Evolutionary conservation across 2,113 vertebrate genomes (phyloP), one percentile per base, ranked within the genome.

Genomic region (Myotis yumanensis): DNA sequence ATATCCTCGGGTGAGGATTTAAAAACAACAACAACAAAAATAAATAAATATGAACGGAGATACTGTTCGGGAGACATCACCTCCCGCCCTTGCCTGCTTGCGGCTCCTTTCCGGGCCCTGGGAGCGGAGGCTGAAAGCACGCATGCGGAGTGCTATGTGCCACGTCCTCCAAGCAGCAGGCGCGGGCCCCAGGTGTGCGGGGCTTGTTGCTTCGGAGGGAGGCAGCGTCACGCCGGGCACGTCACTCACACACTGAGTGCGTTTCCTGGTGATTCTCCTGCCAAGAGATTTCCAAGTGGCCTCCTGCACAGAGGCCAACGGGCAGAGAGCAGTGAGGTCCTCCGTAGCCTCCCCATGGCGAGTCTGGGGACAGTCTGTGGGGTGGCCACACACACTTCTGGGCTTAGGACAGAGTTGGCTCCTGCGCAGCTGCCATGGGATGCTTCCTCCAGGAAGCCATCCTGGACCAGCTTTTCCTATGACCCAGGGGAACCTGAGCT

Each of bases 341-440:
- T 28, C 5, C 4, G n/a, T 25, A 23, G 35, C 1, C 0, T 0
- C 3, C 18, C 5, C 17, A 3, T 1, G 35, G 30, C 1, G 5
- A 51, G 51, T n/a, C n/a, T 10, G 2, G 72, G 62, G 20, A 30
- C 6, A 10, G 54, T 15, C 69, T 6, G 22, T 12, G 10, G 64
- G 84, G 84, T 64, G 80, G 8, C 51, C 64, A 14, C 3, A 0
- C 2, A 7, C 1, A 8, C 25, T 32, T 32, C 64, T 51, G 51
- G 9, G 11, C 59, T 25, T 32, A 14, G 18, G 23, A 22, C 25
- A 5, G 17, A 51, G 23, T 22, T 10, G 12, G 77, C 17, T 18
- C n/a, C 30, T 30, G 46, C 59, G 20, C 46, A 66, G 73, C 40
- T 57, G 3, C 43, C 18, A 0, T 8, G 9, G 1, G 54, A 43